These are phyloP conservation scores for Tipula vernalis DNA, from an alignment of 2,888 invertebrate genomes.

Conservation along the genomic window DNA sequence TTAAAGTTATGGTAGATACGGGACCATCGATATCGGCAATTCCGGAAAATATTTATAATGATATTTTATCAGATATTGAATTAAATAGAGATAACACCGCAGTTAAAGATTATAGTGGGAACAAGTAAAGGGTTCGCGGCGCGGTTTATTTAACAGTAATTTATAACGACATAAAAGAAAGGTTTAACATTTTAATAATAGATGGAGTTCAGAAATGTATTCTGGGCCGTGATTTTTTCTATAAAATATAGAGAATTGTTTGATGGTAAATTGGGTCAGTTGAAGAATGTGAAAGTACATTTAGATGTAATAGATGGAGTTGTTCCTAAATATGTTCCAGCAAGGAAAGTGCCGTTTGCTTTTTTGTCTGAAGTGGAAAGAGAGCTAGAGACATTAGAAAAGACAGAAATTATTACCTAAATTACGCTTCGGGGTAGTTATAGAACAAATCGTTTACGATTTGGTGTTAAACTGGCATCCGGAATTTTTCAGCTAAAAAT, in stretches of 20 bases:
- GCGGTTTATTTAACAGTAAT: background rate
- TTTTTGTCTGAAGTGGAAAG: background rate
- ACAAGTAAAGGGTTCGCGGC: background rate
- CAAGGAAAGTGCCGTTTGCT: background rate
- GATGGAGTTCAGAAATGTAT: background rate
- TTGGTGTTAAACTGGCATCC: background rate
- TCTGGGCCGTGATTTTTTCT: background rate
- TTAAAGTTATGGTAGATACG: background rate
- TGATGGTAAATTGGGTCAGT: too few relatives aligned
- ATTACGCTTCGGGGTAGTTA: background rate
- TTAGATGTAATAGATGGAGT: background rate
- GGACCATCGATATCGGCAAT: background rate
- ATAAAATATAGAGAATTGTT: background rate
- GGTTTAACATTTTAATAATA: too few relatives aligned
- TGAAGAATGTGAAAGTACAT: background rate
- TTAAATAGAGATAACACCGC: background rate
- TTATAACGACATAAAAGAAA: background rate
- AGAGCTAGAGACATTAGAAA: background rate
- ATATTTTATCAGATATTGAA: background rate
- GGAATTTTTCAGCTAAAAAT: background rate
- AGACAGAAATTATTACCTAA: background rate
- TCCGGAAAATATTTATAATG: background rate
- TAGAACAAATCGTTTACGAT: background rate
- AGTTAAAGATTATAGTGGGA: background rate
- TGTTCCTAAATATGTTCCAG: background rate